A percentile compares a stretch with the other conserved stretches of the same genome.
Conservation (phyloP, 1,140 invertebrate species). For the Bilobella aurantiaca region DNA sequence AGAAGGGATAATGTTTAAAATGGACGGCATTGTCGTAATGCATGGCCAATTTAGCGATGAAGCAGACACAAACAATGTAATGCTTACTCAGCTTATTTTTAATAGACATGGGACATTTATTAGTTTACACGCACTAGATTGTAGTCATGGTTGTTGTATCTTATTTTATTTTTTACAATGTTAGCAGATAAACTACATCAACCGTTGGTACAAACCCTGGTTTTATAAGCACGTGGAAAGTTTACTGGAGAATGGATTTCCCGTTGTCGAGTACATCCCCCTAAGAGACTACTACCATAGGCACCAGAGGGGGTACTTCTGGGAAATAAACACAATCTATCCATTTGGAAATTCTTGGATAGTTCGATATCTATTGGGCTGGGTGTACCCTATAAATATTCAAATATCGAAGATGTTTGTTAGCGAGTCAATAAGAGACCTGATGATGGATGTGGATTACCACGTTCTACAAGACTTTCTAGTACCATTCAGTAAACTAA, state of each 20-base stretch:
- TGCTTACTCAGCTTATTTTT: no score
- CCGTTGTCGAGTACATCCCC: slow-evolving; percentile 58
- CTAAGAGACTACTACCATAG: slow-evolving; percentile 69
- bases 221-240: slow-evolving; percentile 13
- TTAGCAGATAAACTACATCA: not conserved
- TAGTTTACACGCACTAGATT: no score
- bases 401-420: not conserved
- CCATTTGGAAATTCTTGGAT: not conserved
- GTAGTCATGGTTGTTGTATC: no score
- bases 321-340: slow-evolving; percentile 39
- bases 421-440: not conserved
- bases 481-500: slow-evolving; percentile 1
- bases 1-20: slow-evolving; percentile 1
- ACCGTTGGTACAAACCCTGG: slow-evolving; percentile 10
- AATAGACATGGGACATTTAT: no score
- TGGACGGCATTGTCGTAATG: not conserved
- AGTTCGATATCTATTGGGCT: slow-evolving; percentile 7
- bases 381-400: not conserved
- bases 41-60: not conserved
- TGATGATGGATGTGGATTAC: not conserved
- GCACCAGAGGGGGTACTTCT: slow-evolving; percentile 67
- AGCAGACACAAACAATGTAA: not conserved
- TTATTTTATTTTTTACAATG: not conserved
- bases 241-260: not conserved
- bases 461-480: slow-evolving; percentile 13